Evolutionary conservation across 2,888 invertebrate species (phyloP).

Genomic region (Marronus borbonicus): DNA sequence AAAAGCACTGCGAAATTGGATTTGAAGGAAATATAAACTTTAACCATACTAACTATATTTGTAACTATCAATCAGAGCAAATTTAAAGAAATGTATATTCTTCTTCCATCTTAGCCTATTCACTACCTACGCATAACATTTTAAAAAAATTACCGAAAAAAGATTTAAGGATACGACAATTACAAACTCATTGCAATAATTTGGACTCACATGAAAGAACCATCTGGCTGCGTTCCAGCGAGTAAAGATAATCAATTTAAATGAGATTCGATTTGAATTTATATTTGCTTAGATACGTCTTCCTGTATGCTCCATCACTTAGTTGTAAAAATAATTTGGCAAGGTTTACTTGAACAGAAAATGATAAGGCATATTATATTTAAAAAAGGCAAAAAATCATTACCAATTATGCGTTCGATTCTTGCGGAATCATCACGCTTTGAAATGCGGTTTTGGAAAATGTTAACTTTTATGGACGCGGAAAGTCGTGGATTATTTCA

Average conservation of each 20-base stretch:
- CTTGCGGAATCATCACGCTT: too few relatives aligned
- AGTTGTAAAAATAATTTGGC: constrained; percentile 21
- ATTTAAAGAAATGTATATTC: too few relatives aligned
- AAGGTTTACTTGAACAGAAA: constrained; percentile 3
- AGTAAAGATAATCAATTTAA: constrained; percentile 22
- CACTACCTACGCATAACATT: too few relatives aligned
- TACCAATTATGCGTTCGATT: too few relatives aligned
- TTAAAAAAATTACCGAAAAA: too few relatives aligned
- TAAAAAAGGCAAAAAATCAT: neutral
- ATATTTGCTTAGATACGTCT: constrained; percentile 12
- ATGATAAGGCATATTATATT: neutral
- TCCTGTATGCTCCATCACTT: constrained; percentile 10
- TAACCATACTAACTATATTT: too few relatives aligned
- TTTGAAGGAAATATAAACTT: too few relatives aligned
- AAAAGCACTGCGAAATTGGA: too few relatives aligned
- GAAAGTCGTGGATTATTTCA: neutral
- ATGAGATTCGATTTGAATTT: constrained; percentile 22
- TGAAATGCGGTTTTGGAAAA: neutral
- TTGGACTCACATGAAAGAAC: neutral
- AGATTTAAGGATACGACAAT: neutral
- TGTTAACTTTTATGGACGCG: constrained; percentile 2
- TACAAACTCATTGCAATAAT: constrained; percentile 14
- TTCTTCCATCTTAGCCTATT: too few relatives aligned
- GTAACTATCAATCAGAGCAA: too few relatives aligned
- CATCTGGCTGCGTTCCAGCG: constrained; percentile 8